Evolutionary conservation across 2,797 vertebrate genomes (phyloP), one percentile per base, ranked within the genome.

Genomic region (Taeniopygia guttata): DNA sequence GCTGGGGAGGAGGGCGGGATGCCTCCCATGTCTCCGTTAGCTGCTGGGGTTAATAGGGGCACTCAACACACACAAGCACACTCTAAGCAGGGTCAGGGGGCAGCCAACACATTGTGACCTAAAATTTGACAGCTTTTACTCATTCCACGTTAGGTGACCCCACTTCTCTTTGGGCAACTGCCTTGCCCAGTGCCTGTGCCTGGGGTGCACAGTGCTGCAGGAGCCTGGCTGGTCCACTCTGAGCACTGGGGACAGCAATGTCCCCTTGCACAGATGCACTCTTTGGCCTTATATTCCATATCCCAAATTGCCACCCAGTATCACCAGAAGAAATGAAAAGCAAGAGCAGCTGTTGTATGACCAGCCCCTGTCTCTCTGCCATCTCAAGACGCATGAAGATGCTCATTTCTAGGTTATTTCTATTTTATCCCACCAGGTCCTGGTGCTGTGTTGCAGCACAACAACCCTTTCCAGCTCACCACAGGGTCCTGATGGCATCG

Each of bases 21-120:
- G 74, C 84, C 63, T 93, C 85, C 70, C 42, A 0, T 38, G 15
- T 70, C 92, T 86, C 89, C 0, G 3, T 88, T 77, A 62, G 83
- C 91, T 96, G 68, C 84, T 93, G 90, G 77, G 92, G 93, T 94
- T 96, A 92, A 95, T 89, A 96, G 88, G 94, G 85, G 90, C 94
- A 91, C 84, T 94, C 89, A 86, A 77, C 91, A 96, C 93, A 89
- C 89, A 94, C 91, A 87, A 38, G 75, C 91, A 66, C 4, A 1
- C 63, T 92, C 80, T 87, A 51, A 95, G 86, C 68, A 84, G 83
- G 90, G 94, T 96, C 95, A 89, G 67, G 78, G 95, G 86, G 74
- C 94, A 91, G 74, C 64, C 80, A 94, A 60, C 94, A 96, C 90
- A 94, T 90, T 90, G 95, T 34, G 85, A 95, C 91, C 91, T 96